Evolutionary conservation across 2,888 invertebrate genomes (phyloP), one percentile per base, ranked within the genome.

Genomic region (Neoascia interrupta): DNA sequence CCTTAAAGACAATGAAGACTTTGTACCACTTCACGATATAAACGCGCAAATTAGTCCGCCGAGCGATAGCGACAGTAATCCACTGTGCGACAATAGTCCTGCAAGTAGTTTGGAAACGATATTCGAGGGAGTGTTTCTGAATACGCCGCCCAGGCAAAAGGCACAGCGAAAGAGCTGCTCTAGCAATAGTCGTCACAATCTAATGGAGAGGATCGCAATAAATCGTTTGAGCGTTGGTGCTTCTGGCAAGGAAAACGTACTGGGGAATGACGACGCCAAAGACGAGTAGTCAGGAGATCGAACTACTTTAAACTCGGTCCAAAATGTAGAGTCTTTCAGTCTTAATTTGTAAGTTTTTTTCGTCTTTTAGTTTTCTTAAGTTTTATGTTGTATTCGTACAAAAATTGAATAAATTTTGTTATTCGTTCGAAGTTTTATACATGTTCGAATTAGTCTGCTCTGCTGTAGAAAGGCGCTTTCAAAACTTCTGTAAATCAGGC

Each of bases 1-100:
- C 26, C 70, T 43, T 28, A 79, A 54, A 68, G 80, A 34, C 64
- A 76, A 86, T 53, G 83, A 85, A 0, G 86, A 88, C 21, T 87
- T 83, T 49, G 85, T 88, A 15, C 82, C 88, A 0, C 80, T 88
- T 34, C 85, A 86, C 13, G 88, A 88, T 56, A 87, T 88, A 26
- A 86, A 88, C 74, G 86, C 87, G 1, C 86, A 87, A 64, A 88
- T 88, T 5, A 86, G 85, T 76, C 86, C 86, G 15, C 87, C 86
- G 4, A 84, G 80, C 56, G 84, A 85, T 21, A 56, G 56, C 2
- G 81, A 70, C 23, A 79, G 81, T 34, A 64, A 70, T 10, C 70
- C 64, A 10, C 43, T 64, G 4, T 51, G 53, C 3, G 45, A 84
- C 2, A 45, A 60, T 11, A 85, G 81, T 68, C 83, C 81, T 15